phyloP scores from a whole-genome alignment of 2,888 invertebrate species.

The Piscicola geometra region DNA sequence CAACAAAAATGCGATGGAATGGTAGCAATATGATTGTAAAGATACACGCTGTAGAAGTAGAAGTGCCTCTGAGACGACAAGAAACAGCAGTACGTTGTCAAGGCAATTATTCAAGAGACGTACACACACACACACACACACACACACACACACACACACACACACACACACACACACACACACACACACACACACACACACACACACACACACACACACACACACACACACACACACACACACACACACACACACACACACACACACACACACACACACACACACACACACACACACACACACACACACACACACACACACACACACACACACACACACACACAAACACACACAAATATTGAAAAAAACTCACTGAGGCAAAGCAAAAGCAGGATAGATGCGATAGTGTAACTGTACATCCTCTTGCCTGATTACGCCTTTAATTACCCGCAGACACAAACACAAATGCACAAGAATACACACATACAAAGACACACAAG shows the following conservation, averaged over 20 bases:
- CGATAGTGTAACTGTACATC: too few species aligned
- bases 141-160: constrained; percentile 23
- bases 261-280: constrained; percentile 13
- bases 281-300: constrained; percentile 20
- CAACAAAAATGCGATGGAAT: too few species aligned
- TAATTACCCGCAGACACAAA: too few species aligned
- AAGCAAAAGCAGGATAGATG: too few species aligned
- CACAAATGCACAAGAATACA: too few species aligned
- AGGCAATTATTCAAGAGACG: too few species aligned
- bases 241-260: constrained; percentile 16
- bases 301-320: constrained; percentile 25
- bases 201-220: constrained; percentile 35
- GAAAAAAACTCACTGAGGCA: neutral
- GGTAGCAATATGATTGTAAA: too few species aligned
- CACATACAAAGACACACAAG: too few species aligned
- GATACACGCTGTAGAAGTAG: too few species aligned
- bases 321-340: constrained; percentile 16
- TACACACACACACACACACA: constrained; percentile 2
- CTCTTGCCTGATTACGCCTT: too few species aligned
- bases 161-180: constrained; percentile 33
- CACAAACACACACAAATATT: constrained; percentile 4
- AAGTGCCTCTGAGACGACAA: too few species aligned
- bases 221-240: constrained; percentile 31
- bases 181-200: constrained; percentile 34
- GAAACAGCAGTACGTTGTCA: too few species aligned